Base-by-base conservation (phyloP, 2,888 invertebrate genomes). In the Philhelius pedissequus region DNA sequence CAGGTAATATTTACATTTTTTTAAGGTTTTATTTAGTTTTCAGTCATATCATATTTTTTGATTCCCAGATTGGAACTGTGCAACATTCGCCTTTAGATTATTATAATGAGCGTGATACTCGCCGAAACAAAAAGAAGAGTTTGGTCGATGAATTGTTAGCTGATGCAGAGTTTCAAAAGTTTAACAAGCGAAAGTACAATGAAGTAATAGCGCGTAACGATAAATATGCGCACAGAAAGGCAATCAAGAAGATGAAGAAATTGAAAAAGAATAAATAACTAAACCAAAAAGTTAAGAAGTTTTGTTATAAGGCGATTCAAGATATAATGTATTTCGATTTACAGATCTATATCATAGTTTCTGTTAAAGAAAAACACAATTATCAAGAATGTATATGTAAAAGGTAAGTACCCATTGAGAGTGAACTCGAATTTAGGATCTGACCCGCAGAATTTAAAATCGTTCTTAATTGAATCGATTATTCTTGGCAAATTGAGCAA, bases 101-200 rank as follows among this genome's bases (percentile, higher is more conserved):
- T 92, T 97, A 97, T 88, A 95, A 94, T 88, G 95, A 95, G 77
- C 94, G 98, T 58, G 91, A 98, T 78, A 95, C 97, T 0, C 96
- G 95, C 88, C 97, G 97, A 89, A 94, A 97, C 88, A 93, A 98
- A 27, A 98, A 98, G 91, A 93, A 94, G 75, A 97, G 98, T 0
- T 93, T 99, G 88, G 98, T 99, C 0, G 98, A 99, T 87, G 99
- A 99, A 89, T 93, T 99, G 3, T 91, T 99, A 89, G 96, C 96
- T 0, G 97, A 99, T 92, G 96, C 96, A 0, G 95, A 97, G 87
- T 96, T 97, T 90, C 94, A 95, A 86, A 95, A 94, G 89, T 96
- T 95, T 87, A 96, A 95, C 87, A 97, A 96, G 89, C 94, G 94
- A 87, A 96, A 96, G 90, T 96, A 95, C 89, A 94, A 94, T 80